Evolutionary conservation across 2,113 vertebrate species (phyloP).

Genomic region (Glaucidium brasilianum): DNA sequence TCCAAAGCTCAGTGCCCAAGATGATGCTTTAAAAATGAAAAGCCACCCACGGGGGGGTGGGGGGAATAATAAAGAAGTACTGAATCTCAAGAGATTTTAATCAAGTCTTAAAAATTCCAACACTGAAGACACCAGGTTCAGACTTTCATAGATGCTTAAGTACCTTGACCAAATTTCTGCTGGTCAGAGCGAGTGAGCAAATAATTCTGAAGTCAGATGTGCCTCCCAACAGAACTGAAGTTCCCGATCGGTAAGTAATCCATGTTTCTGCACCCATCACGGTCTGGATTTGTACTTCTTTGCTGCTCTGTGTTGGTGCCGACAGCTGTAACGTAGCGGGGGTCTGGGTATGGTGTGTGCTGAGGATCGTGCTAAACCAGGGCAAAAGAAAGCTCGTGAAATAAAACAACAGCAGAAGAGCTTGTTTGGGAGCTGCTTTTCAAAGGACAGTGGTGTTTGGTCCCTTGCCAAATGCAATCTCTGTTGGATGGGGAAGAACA

Average conservation of each 20-base stretch:
- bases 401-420: background rate
- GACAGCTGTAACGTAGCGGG: background rate
- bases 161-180: background rate
- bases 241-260: background rate
- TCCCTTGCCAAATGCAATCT: background rate
- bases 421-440: background rate
- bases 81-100: background rate
- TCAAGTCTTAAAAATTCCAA: background rate
- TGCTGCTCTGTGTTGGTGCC: too few species aligned
- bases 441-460: background rate
- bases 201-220: background rate
- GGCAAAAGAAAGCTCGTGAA: background rate
- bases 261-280: background rate
- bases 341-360: background rate
- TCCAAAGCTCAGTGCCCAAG: background rate
- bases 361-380: background rate
- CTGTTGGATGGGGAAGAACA: background rate
- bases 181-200: background rate
- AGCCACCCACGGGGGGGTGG: fast-evolving
- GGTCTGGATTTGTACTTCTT: background rate
- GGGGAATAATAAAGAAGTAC: too few species aligned
- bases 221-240: background rate
- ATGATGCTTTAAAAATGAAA: background rate
- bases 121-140: background rate
- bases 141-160: background rate